phyloP scores from a whole-genome alignment of 2,113 vertebrate genomes.

The Albula glossodonta region DNA sequence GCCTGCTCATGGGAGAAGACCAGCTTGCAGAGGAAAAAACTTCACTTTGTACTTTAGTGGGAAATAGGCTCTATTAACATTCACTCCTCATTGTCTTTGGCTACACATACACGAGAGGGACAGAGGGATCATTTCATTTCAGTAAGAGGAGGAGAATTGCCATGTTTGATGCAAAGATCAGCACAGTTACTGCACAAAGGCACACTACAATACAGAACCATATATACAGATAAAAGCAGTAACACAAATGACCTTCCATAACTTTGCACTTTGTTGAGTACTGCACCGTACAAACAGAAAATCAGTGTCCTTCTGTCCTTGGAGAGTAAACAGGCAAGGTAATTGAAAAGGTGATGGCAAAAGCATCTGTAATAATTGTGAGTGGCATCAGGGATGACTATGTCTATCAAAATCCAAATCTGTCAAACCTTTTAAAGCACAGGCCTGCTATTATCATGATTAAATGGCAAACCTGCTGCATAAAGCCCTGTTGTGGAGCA shows the following conservation, averaged over 20 bases:
- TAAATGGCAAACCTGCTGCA: conserved; percentile 15
- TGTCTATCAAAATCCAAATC: conserved; percentile 30
- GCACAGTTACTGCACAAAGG: neutral
- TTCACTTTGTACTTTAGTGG: too few species aligned
- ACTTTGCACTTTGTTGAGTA: neutral
- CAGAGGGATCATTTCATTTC: neutral
- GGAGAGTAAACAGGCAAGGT: conserved; percentile 11
- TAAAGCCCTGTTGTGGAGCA: neutral
- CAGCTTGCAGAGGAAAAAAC: too few species aligned
- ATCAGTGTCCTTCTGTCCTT: neutral
- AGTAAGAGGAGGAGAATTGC: neutral
- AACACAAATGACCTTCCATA: conserved; percentile 24
- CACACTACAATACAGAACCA: conserved; percentile 6
- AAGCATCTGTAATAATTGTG: conserved; percentile 29
- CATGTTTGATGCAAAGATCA: neutral
- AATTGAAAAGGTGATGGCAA: conserved; percentile 40
- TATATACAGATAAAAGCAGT: conserved; percentile 28
- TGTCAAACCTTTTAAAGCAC: neutral
- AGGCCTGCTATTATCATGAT: conserved; percentile 18
- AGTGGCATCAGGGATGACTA: conserved; percentile 10
- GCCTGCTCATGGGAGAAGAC: too few species aligned
- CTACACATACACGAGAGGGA: too few species aligned
- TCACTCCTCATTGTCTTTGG: too few species aligned
- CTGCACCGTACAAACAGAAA: conserved; percentile 23
- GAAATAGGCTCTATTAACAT: too few species aligned